These are phyloP conservation scores for Pseudomyrmex gracilis DNA, from an alignment of 1,140 invertebrate species.

Conservation along the genomic window DNA sequence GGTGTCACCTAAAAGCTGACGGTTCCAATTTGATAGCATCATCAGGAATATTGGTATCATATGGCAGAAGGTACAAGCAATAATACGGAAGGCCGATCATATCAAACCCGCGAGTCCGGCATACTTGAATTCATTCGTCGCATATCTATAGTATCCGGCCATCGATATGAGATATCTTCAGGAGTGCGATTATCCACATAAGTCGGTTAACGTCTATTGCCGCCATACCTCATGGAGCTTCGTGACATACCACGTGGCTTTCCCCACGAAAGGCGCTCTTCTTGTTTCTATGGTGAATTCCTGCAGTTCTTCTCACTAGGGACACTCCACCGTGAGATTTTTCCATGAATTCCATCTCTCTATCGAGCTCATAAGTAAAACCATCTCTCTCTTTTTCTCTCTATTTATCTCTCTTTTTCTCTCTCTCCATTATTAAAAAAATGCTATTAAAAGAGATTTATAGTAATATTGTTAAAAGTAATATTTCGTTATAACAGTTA, in stretches of 20 bases:
- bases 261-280: conserved; percentile 58
- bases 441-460: neutral
- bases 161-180: conserved; percentile 85
- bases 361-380: conserved; percentile 35
- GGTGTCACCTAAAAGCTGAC: conserved; percentile 31
- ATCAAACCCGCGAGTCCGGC: conserved; percentile 80
- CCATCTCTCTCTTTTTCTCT: neutral
- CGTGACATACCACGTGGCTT: conserved; percentile 81
- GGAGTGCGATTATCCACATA: conserved; percentile 82
- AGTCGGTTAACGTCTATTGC: conserved; percentile 83
- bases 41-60: conserved; percentile 80
- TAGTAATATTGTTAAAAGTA: too few relatives aligned
- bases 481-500: too few relatives aligned
- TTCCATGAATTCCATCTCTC: conserved; percentile 24
- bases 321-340: conserved; percentile 61
- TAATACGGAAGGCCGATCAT: conserved; percentile 80
- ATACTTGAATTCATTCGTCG: conserved; percentile 84
- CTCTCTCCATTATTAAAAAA: neutral
- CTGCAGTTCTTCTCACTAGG: conserved; percentile 58
- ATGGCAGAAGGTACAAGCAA: conserved; percentile 78
- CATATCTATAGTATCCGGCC: conserved; percentile 84
- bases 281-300: conserved; percentile 66
- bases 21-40: conserved; percentile 63
- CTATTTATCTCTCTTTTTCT: neutral
- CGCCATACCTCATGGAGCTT: conserved; percentile 82